Base-by-base conservation (phyloP, 2,797 vertebrate genomes). In the Streptopelia turtur region DNA sequence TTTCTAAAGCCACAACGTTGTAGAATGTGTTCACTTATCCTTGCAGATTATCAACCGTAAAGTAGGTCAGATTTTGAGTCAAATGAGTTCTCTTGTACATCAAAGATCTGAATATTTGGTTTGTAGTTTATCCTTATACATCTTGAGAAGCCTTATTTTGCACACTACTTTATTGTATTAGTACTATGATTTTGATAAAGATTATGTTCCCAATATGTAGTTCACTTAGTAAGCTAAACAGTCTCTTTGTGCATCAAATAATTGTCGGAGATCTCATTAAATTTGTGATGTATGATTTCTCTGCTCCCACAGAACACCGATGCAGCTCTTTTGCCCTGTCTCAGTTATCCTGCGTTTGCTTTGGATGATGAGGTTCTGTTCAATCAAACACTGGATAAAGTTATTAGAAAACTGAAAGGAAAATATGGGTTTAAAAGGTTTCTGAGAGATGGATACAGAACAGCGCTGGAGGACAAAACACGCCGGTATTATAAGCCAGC, bases 281-380 rank as follows among this genome's bases (percentile, higher is more conserved):
- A 66, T 94, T 16, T 49, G 8, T 57, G 11, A 20, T 47, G 35
- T 35, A 35, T 35, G 35, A 35, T 35, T 35, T 35, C 71, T 18
- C 22, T 68, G 15, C 31, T 88, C 55, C 11, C 18, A 3, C 93
- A 99, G 99, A 99, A 99, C 96, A 99, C 99, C 2, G 99, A 99
- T 68, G 99, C 99, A 5, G 99, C 99, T 27, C 98, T 99, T 71
- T 97, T 99, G 43, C 99, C 99, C 10, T 99, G 99, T 92, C 99
- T 99, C 96, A 99, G 98, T 97, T 99, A 99, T 47, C 99, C 99
- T n/a, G 99, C 99, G 0, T 99, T 99, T 91, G 99, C 99, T 6
- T 98, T 99, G 79, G 99, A 99, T 25, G 99, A 99, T 50, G 99
- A 99, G 41, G 98, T 98, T 86, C 98, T 99, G 35, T 99, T 98